A percentile compares a stretch with the other conserved stretches of the same genome.
Evolutionary conservation across 2,797 vertebrate species (phyloP).

Genomic region (Ptychadena robeensis): DNA sequence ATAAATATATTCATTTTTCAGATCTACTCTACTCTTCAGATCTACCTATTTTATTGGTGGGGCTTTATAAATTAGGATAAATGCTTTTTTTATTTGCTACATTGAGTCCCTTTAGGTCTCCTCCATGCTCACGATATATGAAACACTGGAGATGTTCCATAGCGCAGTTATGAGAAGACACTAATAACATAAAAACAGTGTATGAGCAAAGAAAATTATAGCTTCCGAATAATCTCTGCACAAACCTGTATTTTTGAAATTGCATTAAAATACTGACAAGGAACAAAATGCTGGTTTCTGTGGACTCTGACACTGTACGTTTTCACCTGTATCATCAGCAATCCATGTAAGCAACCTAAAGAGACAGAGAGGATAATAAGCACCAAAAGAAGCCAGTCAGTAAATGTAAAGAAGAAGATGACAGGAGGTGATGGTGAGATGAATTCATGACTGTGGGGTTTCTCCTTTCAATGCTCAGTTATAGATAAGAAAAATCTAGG

Average conservation of each 20-base stretch:
- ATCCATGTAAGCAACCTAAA: not conserved
- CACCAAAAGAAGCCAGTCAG: not conserved
- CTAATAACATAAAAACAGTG: slow-evolving; percentile 7
- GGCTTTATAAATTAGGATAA: not conserved
- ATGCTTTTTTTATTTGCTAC: not conserved
- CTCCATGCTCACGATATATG: not conserved
- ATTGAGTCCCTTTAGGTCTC: not conserved
- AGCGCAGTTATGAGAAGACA: not conserved
- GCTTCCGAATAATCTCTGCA: slow-evolving; percentile 24
- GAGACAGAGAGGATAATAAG: not conserved
- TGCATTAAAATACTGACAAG: slow-evolving; percentile 7
- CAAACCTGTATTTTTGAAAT: slow-evolving; percentile 19
- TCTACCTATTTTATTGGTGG: not conserved
- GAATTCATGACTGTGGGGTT: not conserved
- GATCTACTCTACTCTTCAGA: not conserved
- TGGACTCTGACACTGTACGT: not conserved
- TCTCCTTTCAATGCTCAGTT: not conserved
- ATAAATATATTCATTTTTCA: too few species aligned
- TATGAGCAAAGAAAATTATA: not conserved
- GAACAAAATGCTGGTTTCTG: not conserved
- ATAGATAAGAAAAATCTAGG: not conserved
- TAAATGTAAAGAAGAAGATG: not conserved
- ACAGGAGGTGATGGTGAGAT: not conserved
- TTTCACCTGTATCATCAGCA: slow-evolving; percentile 9
- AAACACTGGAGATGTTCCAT: not conserved